phyloP scores from a whole-genome alignment of 2,113 vertebrate genomes.

The Telmatochromis bifrenatus region DNA sequence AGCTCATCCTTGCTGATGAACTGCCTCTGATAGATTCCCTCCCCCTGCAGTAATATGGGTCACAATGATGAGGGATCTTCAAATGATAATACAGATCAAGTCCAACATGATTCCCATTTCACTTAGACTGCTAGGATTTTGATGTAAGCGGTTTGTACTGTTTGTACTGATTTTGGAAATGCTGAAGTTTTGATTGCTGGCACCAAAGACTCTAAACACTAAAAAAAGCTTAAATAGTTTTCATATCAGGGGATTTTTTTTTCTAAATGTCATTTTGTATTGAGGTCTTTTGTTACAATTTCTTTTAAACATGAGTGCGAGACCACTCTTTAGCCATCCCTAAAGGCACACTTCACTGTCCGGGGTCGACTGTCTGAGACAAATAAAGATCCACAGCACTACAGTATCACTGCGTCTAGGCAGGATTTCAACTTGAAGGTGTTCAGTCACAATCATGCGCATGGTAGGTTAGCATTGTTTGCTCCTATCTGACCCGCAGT shows the following conservation, averaged over 20 bases:
- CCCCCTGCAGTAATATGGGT: constrained; percentile 40
- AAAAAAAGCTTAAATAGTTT: neutral
- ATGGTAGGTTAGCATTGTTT: neutral
- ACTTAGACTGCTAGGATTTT: neutral
- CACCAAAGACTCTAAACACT: neutral
- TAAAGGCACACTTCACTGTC: neutral
- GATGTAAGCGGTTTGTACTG: neutral
- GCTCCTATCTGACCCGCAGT: neutral
- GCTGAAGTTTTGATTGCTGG: neutral
- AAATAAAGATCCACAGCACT: neutral
- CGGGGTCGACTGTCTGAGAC: neutral
- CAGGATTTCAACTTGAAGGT: neutral
- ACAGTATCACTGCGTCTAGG: neutral
- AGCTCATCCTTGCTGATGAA: constrained; percentile 46
- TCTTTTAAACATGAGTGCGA: neutral
- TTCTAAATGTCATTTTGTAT: neutral
- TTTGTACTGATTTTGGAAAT: neutral
- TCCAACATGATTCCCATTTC: neutral
- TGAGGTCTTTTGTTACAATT: neutral
- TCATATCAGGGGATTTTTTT: neutral
- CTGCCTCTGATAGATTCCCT: constrained; percentile 39
- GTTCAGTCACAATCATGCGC: neutral
- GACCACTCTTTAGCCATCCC: neutral
- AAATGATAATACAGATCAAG: constrained; percentile 1
- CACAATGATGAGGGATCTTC: constrained; percentile 1